Conservation (phyloP, 30 jellyfish, hydroid and myxozoan species). For the Nemopilema nomurai region DNA sequence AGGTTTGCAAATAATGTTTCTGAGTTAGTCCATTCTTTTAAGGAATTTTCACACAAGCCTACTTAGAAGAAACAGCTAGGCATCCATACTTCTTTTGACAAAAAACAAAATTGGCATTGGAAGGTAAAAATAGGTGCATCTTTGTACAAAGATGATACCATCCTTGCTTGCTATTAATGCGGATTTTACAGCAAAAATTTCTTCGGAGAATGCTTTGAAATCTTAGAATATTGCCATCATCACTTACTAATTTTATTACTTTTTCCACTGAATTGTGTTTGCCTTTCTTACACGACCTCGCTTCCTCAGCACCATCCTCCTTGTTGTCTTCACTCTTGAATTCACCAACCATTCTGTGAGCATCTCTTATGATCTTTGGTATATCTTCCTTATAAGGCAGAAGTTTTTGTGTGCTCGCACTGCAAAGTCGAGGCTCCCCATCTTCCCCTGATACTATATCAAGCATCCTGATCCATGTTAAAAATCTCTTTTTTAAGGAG, state of each 20-base stretch:
- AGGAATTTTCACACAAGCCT: too few relatives aligned
- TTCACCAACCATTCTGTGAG: conserved; percentile 49
- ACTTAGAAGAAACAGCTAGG: too few relatives aligned
- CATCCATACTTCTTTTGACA: too few relatives aligned
- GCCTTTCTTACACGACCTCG: background rate
- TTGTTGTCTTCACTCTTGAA: conserved; percentile 14
- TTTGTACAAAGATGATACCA: too few relatives aligned
- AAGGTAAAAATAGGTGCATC: too few relatives aligned
- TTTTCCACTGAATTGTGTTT: conserved; percentile 42
- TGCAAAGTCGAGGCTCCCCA: conserved; percentile 1
- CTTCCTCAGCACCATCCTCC: background rate
- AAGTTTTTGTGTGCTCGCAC: conserved; percentile 13
- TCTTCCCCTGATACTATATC: conserved; percentile 39
- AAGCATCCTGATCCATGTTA: conserved; percentile 25
- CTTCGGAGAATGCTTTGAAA: too few relatives aligned
- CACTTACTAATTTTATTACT: conserved; percentile 45
- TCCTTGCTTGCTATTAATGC: too few relatives aligned
- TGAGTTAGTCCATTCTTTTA: too few relatives aligned
- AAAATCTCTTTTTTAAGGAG: conserved; percentile 25
- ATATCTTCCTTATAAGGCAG: conserved; percentile 53
- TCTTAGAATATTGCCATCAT: background rate
- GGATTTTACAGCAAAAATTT: too few relatives aligned
- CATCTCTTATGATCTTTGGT: conserved; percentile 43
- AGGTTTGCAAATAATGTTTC: too few relatives aligned
- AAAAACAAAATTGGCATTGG: too few relatives aligned